Evolutionary conservation across 1,140 invertebrate genomes (phyloP).

Genomic region (Ceratina calcarata): DNA sequence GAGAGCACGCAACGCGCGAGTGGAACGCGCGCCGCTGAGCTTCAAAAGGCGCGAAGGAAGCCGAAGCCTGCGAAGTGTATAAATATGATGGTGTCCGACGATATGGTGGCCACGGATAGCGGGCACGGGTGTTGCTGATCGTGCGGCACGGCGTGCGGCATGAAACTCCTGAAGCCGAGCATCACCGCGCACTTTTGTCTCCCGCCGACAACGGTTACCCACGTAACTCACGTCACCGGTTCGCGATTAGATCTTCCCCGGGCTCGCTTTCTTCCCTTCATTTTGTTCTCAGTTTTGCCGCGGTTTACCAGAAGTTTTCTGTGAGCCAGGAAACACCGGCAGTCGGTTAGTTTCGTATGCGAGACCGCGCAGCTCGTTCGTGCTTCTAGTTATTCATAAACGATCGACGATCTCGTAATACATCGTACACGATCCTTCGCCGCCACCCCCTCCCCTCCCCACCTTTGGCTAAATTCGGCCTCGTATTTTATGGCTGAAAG

Average conservation of each 20-base stretch:
- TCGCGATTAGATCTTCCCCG: conserved; percentile 68
- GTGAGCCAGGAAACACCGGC: conserved; percentile 8
- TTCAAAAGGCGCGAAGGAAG: conserved; percentile 51
- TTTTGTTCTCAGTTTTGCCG: background rate
- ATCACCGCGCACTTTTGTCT: conserved; percentile 62
- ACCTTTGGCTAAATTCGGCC: conserved; percentile 25
- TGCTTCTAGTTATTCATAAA: conserved; percentile 48
- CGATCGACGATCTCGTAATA: conserved; percentile 32
- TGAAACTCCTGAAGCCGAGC: conserved; percentile 43
- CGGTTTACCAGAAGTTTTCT: background rate
- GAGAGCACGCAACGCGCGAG: conserved; percentile 15
- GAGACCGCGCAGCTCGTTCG: conserved; percentile 4
- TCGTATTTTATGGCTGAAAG: conserved; percentile 20
- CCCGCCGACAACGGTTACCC: conserved; percentile 61
- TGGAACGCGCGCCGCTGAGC: conserved; percentile 15
- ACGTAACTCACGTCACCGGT: conserved; percentile 70
- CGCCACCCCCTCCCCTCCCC: background rate
- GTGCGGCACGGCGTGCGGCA: conserved; percentile 55
- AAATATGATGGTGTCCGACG: conserved; percentile 64
- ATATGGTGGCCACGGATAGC: conserved; percentile 42
- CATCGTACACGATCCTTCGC: conserved; percentile 32
- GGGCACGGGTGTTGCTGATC: conserved; percentile 60
- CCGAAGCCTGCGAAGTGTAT: conserved; percentile 62
- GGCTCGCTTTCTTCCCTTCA: conserved; percentile 26
- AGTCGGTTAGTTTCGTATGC: conserved; percentile 40